Base-by-base conservation (phyloP, 2,888 invertebrate genomes). In the Andrena camellia region DNA sequence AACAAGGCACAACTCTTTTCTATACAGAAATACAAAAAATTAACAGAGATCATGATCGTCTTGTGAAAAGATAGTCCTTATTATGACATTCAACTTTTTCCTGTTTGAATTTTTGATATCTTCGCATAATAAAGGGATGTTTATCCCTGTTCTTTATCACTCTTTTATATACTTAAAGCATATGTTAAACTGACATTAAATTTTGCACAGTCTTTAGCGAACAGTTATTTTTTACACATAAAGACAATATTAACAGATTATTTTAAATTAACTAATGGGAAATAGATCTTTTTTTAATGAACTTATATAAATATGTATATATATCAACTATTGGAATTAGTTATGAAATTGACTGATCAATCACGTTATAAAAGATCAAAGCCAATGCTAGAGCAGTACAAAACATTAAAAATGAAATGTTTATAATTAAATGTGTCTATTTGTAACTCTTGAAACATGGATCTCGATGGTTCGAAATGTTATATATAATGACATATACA, bases 221-320 rank as follows among this genome's bases (percentile, higher is more conserved):
- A 23, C 8, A 26, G 8, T 62, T 62, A 31, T n/a, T 50, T 23
- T 2, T 7, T 0, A 33, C n/a, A 2, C 29, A 13, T 50, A 62
- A 31, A 59, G 2, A 59, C 29, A 60, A 63, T 8, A 63, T 35
- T 35, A 62, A 42, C 17, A 23, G 20, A 76, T n/a, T 10, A 76
- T n/a, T 66, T 57, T 17, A 20, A 67, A 3, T 31, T 29, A 59
- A 26, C 23, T 35, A 33, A 33, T 67, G 7, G 6, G 42, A 5
- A 42, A 35, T 33, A 20, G 29, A 17, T 29, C 62, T n/a, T 67
- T 67, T 57, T 29, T n/a, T 0, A 63, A 42, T 5, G 42, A 42
- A 42, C 42, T 35, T 29, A 17, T 33, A 29, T 31, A 42, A 8
- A 42, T 48, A 23, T 60, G 57, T 69, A 23, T 35, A 33, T 42